phyloP scores from a whole-genome alignment of 2,888 invertebrate genomes.

The Xanthostigma xanthostigma region DNA sequence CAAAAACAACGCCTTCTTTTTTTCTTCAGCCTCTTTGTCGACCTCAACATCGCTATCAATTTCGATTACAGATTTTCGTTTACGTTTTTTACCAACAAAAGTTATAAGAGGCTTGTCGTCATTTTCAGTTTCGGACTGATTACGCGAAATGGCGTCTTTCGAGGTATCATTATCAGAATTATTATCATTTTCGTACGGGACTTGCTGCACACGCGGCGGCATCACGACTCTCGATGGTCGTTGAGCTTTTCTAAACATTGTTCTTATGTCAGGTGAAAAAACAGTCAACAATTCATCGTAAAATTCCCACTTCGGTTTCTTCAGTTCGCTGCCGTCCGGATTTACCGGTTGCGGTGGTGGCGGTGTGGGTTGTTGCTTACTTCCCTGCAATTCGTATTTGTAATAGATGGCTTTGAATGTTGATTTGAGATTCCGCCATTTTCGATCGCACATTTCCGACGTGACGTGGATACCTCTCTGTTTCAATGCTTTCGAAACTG shows the following conservation, averaged over 20 bases:
- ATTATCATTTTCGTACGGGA: too few species aligned
- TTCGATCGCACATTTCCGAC: conserved; percentile 10
- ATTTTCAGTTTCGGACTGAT: too few species aligned
- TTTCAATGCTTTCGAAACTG: conserved; percentile 1
- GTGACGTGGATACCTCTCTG: neutral
- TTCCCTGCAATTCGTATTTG: neutral
- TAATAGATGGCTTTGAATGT: conserved; percentile 11
- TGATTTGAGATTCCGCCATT: conserved; percentile 12
- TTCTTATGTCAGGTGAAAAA: conserved; percentile 8
- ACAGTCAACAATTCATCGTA: conserved; percentile 9
- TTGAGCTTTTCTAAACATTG: conserved; percentile 3
- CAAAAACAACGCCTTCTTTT: too few species aligned
- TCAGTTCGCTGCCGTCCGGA: neutral
- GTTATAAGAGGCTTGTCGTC: too few species aligned
- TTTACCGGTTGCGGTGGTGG: too few species aligned
- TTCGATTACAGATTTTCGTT: too few species aligned
- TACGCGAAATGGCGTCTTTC: too few species aligned
- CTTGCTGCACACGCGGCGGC: too few species aligned
- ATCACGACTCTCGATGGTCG: conserved; percentile 1
- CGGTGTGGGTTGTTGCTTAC: neutral
- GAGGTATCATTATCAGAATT: too few species aligned
- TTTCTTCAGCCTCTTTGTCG: too few species aligned
- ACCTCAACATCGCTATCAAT: too few species aligned
- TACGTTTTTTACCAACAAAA: too few species aligned
- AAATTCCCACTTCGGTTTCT: conserved; percentile 9